A percentile compares a stretch with the other conserved stretches of the same genome.
These are phyloP conservation scores for Drosophila miranda DNA, from an alignment of 1,140 invertebrate genomes.

Conservation along the genomic window DNA sequence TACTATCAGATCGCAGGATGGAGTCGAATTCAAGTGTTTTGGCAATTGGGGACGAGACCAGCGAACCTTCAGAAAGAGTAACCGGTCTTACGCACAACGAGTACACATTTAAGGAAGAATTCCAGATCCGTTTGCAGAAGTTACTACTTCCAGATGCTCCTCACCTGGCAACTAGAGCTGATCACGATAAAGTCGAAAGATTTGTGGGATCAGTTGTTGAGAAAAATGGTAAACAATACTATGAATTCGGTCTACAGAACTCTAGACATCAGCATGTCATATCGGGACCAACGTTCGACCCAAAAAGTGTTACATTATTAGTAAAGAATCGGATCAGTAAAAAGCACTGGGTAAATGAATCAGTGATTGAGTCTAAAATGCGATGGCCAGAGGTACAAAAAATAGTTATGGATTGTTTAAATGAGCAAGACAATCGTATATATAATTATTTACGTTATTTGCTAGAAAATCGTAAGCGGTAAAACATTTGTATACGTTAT, in stretches of 20 bases:
- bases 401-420: background rate
- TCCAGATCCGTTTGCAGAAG: conserved; percentile 17
- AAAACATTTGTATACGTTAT: background rate
- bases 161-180: background rate
- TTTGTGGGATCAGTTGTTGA: background rate
- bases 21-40: conserved; percentile 1
- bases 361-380: conserved; percentile 9
- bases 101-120: background rate
- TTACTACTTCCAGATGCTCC: conserved; percentile 5
- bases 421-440: conserved; percentile 7
- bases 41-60: conserved; percentile 5
- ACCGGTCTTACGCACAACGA: background rate
- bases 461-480: background rate
- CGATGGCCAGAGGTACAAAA: background rate
- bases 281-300: conserved; percentile 5
- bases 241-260: conserved; percentile 8
- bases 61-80: background rate
- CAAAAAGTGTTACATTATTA: conserved; percentile 8
- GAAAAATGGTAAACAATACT: conserved; percentile 17
- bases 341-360: conserved; percentile 14
- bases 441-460: conserved; percentile 27
- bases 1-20: conserved; percentile 1
- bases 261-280: background rate
- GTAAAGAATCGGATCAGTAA: conserved; percentile 15
- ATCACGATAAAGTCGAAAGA: background rate